Conservation (phyloP, 1,140 invertebrate species). For the Ceratosolen solmsi region DNA sequence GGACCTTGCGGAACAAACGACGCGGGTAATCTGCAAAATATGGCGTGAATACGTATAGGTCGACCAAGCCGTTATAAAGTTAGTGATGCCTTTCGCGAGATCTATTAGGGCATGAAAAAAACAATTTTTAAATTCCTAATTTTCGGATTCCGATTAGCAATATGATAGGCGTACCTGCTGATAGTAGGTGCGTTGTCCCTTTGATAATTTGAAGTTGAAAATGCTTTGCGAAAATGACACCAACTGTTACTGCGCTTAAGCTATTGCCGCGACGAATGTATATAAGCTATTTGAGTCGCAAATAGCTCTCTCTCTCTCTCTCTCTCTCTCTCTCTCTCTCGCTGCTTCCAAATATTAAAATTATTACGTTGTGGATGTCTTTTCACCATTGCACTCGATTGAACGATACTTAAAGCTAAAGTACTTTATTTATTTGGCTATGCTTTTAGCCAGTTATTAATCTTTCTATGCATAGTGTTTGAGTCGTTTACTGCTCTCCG, state of each 20-base stretch:
- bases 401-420: not conserved
- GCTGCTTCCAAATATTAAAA: not conserved
- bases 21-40: conserved; percentile 57
- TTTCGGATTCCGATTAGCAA: too few relatives aligned
- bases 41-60: conserved; percentile 6
- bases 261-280: too few relatives aligned
- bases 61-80: too few relatives aligned
- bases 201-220: too few relatives aligned
- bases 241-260: not conserved
- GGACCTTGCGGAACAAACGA: conserved; percentile 55
- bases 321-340: too few relatives aligned
- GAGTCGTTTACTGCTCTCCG: not conserved
- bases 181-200: too few relatives aligned
- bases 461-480: not conserved
- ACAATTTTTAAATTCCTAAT: too few relatives aligned
- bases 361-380: conserved; percentile 6
- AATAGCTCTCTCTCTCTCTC: not conserved
- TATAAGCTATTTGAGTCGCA: not conserved
- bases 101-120: not conserved
- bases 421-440: not conserved
- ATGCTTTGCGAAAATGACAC: too few relatives aligned
- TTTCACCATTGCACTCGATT: not conserved
- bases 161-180: conserved; percentile 3
- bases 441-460: not conserved
- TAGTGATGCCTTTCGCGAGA: too few relatives aligned